phyloP scores from a whole-genome alignment of 53 echinoderm and acorn worm species.

The Hippasteria phrygiana region DNA sequence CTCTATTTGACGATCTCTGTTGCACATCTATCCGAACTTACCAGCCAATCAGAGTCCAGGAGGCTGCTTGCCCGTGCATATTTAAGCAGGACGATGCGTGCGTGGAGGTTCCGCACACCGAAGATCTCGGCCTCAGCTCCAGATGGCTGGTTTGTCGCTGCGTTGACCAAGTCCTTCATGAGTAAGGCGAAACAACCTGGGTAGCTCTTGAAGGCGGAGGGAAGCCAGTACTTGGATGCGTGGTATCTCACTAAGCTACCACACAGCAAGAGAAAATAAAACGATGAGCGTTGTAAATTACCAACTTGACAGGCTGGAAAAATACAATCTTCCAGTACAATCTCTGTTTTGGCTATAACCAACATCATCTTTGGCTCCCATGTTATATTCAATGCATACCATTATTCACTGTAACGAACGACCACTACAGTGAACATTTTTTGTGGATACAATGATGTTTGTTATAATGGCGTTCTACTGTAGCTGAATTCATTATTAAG shows the following conservation, averaged over 20 bases:
- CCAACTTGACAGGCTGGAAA: not conserved
- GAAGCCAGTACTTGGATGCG: conserved; percentile 81
- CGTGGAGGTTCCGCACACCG: conserved; percentile 66
- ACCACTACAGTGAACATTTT: too few species aligned
- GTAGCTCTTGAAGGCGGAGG: conserved; percentile 73
- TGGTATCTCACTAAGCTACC: conserved; percentile 76
- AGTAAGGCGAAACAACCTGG: conserved; percentile 70
- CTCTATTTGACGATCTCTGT: too few species aligned
- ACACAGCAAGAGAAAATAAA: not conserved
- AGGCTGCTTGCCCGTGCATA: conserved; percentile 75
- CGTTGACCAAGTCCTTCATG: conserved; percentile 32
- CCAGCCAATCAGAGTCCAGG: conserved; percentile 67
- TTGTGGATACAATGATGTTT: too few species aligned
- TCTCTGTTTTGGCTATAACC: too few species aligned
- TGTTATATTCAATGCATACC: too few species aligned
- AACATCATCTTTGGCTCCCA: too few species aligned
- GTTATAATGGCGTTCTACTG: too few species aligned
- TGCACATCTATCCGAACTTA: conserved; percentile 48
- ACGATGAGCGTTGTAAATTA: not conserved
- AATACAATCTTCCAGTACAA: too few species aligned
- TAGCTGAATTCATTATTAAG: too few species aligned
- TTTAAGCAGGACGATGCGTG: conserved; percentile 77
- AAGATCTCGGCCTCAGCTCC: not conserved
- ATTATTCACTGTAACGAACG: too few species aligned
- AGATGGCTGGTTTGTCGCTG: not conserved